These are phyloP conservation scores for Campoplex capitator DNA, from an alignment of 2,888 invertebrate genomes.

Conservation along the genomic window DNA sequence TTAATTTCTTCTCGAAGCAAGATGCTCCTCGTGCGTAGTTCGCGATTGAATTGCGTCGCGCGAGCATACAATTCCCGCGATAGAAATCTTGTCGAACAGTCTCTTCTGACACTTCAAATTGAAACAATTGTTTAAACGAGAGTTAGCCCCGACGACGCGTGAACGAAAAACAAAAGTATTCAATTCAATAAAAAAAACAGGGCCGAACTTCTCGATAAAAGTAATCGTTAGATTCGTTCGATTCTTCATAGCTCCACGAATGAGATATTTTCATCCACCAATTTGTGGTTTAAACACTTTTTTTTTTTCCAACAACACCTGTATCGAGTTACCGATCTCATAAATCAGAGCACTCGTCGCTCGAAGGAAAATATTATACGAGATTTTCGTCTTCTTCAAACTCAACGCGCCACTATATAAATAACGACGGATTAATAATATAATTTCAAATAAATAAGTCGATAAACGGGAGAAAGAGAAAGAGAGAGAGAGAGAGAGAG, in stretches of 20 bases:
- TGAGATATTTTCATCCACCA: background rate
- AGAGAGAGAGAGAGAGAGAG: too few species aligned
- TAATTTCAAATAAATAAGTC: background rate
- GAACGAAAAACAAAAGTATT: too few species aligned
- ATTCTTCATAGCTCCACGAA: background rate
- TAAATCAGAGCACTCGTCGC: background rate
- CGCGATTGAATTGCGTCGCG: conserved; percentile 33
- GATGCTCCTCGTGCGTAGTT: conserved; percentile 27
- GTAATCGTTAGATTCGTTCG: background rate
- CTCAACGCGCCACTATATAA: background rate
- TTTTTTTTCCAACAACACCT: background rate
- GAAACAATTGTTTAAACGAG: background rate
- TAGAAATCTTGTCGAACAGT: background rate
- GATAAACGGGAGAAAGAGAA: background rate
- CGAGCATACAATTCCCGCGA: background rate
- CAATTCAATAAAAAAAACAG: background rate
- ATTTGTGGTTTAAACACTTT: background rate
- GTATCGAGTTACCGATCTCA: background rate
- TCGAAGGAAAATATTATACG: conserved; percentile 4
- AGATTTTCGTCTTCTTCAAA: conserved; percentile 1
- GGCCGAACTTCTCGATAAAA: background rate
- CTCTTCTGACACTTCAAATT: background rate
- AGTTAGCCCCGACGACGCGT: background rate
- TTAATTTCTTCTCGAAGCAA: background rate
- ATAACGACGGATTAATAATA: background rate